Evolutionary conservation across 2,797 vertebrate genomes (phyloP).

Genomic region (Merluccius polli): DNA sequence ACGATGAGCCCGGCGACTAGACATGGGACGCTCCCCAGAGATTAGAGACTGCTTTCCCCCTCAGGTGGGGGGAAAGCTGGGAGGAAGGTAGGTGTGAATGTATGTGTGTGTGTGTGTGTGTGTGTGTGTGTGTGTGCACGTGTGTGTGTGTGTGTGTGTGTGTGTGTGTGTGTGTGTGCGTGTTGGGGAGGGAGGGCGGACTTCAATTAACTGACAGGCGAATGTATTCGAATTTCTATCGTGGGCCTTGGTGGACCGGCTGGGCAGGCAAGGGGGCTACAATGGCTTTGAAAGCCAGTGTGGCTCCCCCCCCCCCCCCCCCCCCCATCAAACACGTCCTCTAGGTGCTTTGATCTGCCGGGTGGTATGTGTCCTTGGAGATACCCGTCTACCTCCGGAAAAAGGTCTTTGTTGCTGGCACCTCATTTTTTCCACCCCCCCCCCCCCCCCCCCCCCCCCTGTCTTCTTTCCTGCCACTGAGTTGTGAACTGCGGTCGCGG

Average conservation of each 20-base stretch:
- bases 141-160: no score
- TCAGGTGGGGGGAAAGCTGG: slow-evolving; percentile 37
- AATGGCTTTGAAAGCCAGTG: slow-evolving; percentile 66
- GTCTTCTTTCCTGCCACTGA: slow-evolving; percentile 52
- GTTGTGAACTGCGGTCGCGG: slow-evolving; percentile 46
- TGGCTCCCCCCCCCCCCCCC: slow-evolving; percentile 48
- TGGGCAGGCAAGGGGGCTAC: slow-evolving; percentile 51
- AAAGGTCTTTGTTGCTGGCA: slow-evolving; percentile 64
- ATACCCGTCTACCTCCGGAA: slow-evolving; percentile 65
- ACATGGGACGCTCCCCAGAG: slow-evolving; percentile 61
- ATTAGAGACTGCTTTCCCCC: slow-evolving; percentile 39
- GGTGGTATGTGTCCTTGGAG: slow-evolving; percentile 76
- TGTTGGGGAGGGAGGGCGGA: slow-evolving; percentile 14
- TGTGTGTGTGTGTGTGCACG: no score
- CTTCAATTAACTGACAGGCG: slow-evolving; percentile 73
- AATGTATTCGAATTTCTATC: slow-evolving; percentile 63
- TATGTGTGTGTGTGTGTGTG: no score
- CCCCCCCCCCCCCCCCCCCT: no score
- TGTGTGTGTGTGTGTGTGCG: no score
- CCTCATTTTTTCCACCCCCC: slow-evolving; percentile 50
- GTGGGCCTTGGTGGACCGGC: slow-evolving; percentile 49
- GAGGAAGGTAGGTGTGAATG: background rate
- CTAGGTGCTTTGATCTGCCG: slow-evolving; percentile 68
- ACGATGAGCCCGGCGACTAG: slow-evolving; percentile 44
- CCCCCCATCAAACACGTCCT: slow-evolving; percentile 70